Conservation (phyloP, 2,797 vertebrate genomes). For the Hybognathus amarus region DNA sequence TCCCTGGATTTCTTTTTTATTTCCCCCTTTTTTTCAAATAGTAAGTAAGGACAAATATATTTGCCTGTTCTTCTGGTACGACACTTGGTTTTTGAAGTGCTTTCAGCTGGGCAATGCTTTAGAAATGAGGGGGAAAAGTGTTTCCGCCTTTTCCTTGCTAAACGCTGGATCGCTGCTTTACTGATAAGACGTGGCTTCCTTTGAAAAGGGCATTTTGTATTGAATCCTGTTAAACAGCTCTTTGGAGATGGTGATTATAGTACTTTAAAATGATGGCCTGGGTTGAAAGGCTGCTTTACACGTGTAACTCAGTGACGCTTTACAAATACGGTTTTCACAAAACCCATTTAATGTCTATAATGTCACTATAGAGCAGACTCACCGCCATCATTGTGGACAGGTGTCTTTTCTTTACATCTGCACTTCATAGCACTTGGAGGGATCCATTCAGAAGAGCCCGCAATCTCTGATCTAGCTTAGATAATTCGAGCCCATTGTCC, state of each 20-base stretch:
- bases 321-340: neutral
- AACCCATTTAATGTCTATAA: neutral
- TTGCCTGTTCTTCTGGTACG: constrained; percentile 24
- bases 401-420: neutral
- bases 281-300: constrained; percentile 22
- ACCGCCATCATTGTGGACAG: too few relatives aligned
- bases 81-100: constrained; percentile 37
- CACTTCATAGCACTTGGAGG: neutral
- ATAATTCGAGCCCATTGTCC: constrained; percentile 3
- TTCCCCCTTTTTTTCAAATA: neutral
- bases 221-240: constrained; percentile 39
- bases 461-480: constrained; percentile 10
- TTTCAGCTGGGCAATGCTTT: constrained; percentile 53
- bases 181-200: constrained; percentile 36
- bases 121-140: neutral
- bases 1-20: constrained; percentile 7
- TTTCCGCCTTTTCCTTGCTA: constrained; percentile 38
- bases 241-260: constrained; percentile 47
- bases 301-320: neutral
- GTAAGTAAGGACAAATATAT: constrained; percentile 36
- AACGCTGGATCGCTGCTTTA: constrained; percentile 47
- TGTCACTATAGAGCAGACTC: neutral
- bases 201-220: constrained; percentile 35
- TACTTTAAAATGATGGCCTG: constrained; percentile 27
- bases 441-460: neutral